Base-by-base conservation (phyloP, 2,888 invertebrate species). In the Alloplasta piceator region DNA sequence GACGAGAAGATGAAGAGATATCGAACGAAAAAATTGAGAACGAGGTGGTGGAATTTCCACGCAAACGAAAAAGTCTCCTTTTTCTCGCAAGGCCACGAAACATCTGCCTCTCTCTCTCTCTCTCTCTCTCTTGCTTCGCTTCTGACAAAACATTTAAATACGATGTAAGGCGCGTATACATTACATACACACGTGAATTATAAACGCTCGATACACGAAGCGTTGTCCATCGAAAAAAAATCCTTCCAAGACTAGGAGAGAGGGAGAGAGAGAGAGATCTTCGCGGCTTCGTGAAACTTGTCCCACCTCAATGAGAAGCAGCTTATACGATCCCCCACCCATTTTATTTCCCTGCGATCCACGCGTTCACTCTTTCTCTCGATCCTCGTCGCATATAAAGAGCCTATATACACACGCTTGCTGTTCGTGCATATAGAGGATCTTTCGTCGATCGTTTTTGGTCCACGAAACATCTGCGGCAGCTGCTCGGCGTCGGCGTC, bases 401-500 rank as follows among this genome's bases (percentile, higher is more conserved):
- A 38, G 50, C 66, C 12, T 61, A 41, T 16, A 39, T 61, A 41
- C 14, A 50, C 16, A 38, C 39, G 43, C n/a, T n/a, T 52, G 26
- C 39, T 60, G 48, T 52, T n/a, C n/a, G 56, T 48, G 58, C 38
- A 26, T 52, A 14, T 10, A 16, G n/a, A 68, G 46, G 63, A 60
- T 83, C 85, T 85, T 83, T 83, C 82, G 80, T 63, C 80, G 84
- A 86, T 88, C 87, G 85, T 88, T 87, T 85, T 85, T 86, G 86
- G 85, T 85, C 87, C 86, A 85, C 83, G 82, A 86, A 91, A 91
- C 91, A 91, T 91, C 91, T 91, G 91, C 91, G 90, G 91, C 92
- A 92, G 92, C 91, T 92, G 86, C 89, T 87, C 85, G 85, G 86
- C 86, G 83, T 79, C 82, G 81, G 78, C 83, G 83, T 78, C 74